Percentiles rank a stretch among this genome's conserved stretches.
These are phyloP conservation scores for Agrotis ipsilon DNA, from an alignment of 2,888 invertebrate species.

Conservation along the genomic window DNA sequence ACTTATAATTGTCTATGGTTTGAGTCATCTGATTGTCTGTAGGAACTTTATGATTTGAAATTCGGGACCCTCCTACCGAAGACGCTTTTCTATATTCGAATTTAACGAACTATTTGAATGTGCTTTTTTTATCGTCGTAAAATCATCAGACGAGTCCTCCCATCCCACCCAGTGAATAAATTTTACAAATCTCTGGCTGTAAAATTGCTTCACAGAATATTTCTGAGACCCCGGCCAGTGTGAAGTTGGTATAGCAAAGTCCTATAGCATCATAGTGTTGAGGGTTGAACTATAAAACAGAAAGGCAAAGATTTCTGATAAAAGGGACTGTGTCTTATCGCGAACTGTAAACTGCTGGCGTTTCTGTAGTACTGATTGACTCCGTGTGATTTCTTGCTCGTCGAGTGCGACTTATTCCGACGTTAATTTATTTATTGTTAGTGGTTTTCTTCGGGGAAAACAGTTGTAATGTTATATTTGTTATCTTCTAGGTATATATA, in stretches of 20 bases:
- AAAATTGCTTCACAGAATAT: background rate
- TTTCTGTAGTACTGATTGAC: background rate
- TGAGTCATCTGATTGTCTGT: constrained; percentile 24
- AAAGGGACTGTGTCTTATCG: background rate
- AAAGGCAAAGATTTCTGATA: constrained; percentile 11
- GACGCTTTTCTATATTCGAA: too few relatives aligned
- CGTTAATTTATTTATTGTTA: background rate
- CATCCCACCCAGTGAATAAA: too few relatives aligned
- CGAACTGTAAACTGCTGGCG: constrained; percentile 5
- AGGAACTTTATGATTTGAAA: background rate
- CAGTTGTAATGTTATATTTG: too few relatives aligned
- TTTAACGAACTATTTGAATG: too few relatives aligned
- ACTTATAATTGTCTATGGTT: background rate
- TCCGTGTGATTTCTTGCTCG: background rate
- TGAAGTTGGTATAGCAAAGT: background rate
- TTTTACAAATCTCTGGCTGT: background rate
- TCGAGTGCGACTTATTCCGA: background rate
- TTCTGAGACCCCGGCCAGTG: background rate
- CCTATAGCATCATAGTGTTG: background rate
- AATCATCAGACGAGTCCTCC: too few relatives aligned
- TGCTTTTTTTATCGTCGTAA: too few relatives aligned
- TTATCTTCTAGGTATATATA: too few relatives aligned
- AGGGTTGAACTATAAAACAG: background rate
- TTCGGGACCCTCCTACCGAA: too few relatives aligned
- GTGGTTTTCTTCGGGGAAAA: background rate